phyloP scores from a whole-genome alignment of 1,140 invertebrate genomes.

The Solen grandis region DNA sequence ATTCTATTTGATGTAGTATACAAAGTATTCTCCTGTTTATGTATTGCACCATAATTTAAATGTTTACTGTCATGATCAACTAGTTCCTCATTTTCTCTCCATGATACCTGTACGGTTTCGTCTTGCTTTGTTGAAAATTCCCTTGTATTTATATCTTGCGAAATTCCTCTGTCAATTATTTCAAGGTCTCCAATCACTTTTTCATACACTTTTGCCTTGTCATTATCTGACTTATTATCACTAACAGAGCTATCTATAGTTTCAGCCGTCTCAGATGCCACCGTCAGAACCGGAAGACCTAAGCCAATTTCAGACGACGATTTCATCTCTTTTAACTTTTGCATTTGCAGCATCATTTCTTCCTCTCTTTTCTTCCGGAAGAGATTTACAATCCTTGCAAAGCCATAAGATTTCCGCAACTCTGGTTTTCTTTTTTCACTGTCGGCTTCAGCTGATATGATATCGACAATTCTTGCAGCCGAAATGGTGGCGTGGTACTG shows the following conservation, averaged over 20 bases:
- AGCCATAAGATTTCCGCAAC: neutral
- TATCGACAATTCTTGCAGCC: neutral
- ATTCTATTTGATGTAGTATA: too few relatives aligned
- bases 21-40: too few relatives aligned
- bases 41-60: slow-evolving; percentile 23
- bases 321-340: neutral
- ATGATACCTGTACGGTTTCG: too few relatives aligned
- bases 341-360: neutral
- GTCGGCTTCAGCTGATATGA: neutral
- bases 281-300: too few relatives aligned
- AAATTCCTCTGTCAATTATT: too few relatives aligned
- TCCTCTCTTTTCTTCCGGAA: neutral
- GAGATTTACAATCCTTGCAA: neutral
- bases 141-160: too few relatives aligned
- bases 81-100: slow-evolving; percentile 15
- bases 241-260: too few relatives aligned
- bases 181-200: too few relatives aligned
- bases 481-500: slow-evolving; percentile 21
- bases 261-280: neutral
- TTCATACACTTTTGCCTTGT: too few relatives aligned
- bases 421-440: neutral
- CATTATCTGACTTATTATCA: too few relatives aligned
- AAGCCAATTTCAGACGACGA: too few relatives aligned
- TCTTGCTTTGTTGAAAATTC: too few relatives aligned
- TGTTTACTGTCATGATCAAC: slow-evolving; percentile 20